Evolutionary conservation across 2,888 invertebrate species (phyloP).

Genomic region (Leptinotarsa rubiginosa): DNA sequence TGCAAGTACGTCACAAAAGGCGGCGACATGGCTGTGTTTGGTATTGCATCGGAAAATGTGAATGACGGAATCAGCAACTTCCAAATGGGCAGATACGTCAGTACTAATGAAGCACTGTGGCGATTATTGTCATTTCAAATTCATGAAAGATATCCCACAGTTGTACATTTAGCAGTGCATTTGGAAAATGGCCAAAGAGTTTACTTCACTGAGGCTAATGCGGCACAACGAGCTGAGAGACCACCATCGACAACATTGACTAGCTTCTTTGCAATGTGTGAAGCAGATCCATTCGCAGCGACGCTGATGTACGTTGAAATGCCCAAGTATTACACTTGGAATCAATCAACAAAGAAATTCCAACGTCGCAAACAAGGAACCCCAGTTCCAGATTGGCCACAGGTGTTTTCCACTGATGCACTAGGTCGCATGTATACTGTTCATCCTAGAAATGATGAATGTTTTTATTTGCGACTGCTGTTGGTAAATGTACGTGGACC

Average conservation of each 20-base stretch:
- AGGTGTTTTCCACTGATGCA: too few species aligned
- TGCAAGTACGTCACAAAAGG: slow-evolving; percentile 42
- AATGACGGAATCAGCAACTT: neutral
- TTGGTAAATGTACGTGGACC: too few species aligned
- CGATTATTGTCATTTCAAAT: slow-evolving; percentile 42
- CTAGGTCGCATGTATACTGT: too few species aligned
- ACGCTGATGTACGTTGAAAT: too few species aligned
- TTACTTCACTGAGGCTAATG: too few species aligned
- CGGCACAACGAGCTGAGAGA: too few species aligned
- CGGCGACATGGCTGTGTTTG: slow-evolving; percentile 58
- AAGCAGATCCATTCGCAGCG: neutral
- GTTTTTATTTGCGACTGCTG: too few species aligned
- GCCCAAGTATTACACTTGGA: too few species aligned
- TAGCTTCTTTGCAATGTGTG: neutral
- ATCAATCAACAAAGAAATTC: too few species aligned
- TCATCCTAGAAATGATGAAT: too few species aligned
- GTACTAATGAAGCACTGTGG: slow-evolving; percentile 55
- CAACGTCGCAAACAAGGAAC: too few species aligned
- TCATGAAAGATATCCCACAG: slow-evolving; percentile 56
- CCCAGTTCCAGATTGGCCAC: too few species aligned
- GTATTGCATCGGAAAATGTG: neutral
- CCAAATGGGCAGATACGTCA: slow-evolving; percentile 47
- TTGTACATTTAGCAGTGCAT: slow-evolving; percentile 42
- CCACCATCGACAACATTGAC: slow-evolving; percentile 16
- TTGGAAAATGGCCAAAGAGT: slow-evolving; percentile 45